Percentiles rank a stretch among this genome's conserved stretches.
Evolutionary conservation across 2,888 invertebrate genomes (phyloP).

Genomic region (Erebia ligea): DNA sequence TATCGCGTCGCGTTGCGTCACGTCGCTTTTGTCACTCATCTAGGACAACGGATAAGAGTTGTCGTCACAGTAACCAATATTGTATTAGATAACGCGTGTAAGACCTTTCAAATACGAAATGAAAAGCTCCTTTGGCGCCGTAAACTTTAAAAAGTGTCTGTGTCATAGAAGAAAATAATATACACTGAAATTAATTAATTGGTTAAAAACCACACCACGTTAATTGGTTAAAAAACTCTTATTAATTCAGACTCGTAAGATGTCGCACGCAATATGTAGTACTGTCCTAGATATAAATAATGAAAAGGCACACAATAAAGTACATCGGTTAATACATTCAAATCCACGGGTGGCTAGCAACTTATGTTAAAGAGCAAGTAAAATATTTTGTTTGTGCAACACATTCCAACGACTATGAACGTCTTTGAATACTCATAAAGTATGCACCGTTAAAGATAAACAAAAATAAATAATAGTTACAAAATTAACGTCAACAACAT

Average conservation of each 20-base stretch:
- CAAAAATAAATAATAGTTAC: constrained; percentile 1
- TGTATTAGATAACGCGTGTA: too few relatives aligned
- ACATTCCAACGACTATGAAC: constrained; percentile 20
- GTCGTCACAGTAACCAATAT: too few relatives aligned
- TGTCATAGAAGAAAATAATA: too few relatives aligned
- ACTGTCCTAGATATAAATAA: constrained; percentile 5
- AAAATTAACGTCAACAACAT: not conserved
- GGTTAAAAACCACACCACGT: not conserved
- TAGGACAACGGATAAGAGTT: too few relatives aligned
- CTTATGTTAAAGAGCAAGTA: constrained; percentile 29
- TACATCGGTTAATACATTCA: constrained; percentile 23
- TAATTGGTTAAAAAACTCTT: not conserved
- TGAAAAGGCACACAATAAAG: constrained; percentile 8
- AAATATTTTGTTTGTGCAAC: constrained; percentile 30
- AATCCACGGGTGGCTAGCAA: constrained; percentile 26
- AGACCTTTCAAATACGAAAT: too few relatives aligned
- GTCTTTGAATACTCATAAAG: constrained; percentile 1
- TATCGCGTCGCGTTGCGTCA: too few relatives aligned
- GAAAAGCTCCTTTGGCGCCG: too few relatives aligned
- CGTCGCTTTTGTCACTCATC: too few relatives aligned
- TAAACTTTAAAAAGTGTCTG: too few relatives aligned
- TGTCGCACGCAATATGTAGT: not conserved
- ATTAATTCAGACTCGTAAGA: not conserved
- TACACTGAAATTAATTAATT: too few relatives aligned
- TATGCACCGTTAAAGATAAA: not conserved